phyloP scores from a whole-genome alignment of 1,140 invertebrate genomes.

The Drosophila pandora region DNA sequence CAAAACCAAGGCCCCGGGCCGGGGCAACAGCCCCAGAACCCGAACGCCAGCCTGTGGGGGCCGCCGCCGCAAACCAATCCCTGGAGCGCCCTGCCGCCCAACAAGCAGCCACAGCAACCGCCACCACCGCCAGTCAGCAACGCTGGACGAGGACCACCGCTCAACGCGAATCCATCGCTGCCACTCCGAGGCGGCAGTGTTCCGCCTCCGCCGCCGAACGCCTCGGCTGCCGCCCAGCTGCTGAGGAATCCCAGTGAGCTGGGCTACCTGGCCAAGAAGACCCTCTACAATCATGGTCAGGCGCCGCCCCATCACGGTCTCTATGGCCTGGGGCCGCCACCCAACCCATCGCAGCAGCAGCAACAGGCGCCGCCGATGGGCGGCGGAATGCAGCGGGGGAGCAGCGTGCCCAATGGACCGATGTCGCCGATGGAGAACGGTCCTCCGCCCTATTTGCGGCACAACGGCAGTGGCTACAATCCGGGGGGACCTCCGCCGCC shows the following conservation, averaged over 20 bases:
- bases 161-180: slow-evolving; percentile 47
- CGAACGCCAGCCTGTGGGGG: slow-evolving; percentile 80
- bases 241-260: slow-evolving; percentile 75
- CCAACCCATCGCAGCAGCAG: slow-evolving; percentile 60
- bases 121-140: slow-evolving; percentile 47
- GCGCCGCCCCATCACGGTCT: slow-evolving; percentile 64
- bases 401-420: slow-evolving; percentile 77
- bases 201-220: slow-evolving; percentile 56
- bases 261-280: slow-evolving; percentile 74
- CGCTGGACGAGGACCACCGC: slow-evolving; percentile 56
- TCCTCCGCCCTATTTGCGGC: slow-evolving; percentile 63
- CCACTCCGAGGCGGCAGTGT: slow-evolving; percentile 73
- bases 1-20: slow-evolving; percentile 32
- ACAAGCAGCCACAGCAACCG: slow-evolving; percentile 57
- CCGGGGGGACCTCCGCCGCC: slow-evolving; percentile 51
- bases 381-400: slow-evolving; percentile 58
- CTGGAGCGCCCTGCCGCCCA: slow-evolving; percentile 78
- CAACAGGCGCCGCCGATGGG: slow-evolving; percentile 55
- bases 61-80: slow-evolving; percentile 81
- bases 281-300: slow-evolving; percentile 72
- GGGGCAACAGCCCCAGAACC: slow-evolving; percentile 63
- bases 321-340: slow-evolving; percentile 58
- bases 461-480: slow-evolving; percentile 71
- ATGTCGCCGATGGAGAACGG: slow-evolving; percentile 79
- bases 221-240: slow-evolving; percentile 53